Evolutionary conservation across 2,888 invertebrate genomes (phyloP).

Genomic region (Metellina segmentata): DNA sequence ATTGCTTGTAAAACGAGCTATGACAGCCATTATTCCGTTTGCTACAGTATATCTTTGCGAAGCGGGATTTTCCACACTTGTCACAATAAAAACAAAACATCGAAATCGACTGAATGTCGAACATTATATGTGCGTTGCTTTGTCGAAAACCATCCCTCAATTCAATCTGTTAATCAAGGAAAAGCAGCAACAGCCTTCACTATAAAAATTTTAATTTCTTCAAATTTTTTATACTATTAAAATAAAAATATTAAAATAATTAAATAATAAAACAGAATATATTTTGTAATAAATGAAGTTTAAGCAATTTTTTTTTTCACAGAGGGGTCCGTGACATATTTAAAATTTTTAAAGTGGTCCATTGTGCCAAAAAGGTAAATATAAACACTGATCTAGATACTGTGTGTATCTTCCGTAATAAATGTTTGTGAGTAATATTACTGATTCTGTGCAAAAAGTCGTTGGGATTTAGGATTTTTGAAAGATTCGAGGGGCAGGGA

Average conservation of each 20-base stretch:
- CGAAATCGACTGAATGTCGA: constrained; percentile 58
- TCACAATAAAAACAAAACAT: constrained; percentile 56
- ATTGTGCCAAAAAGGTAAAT: constrained; percentile 54
- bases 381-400: no score
- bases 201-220: constrained; percentile 41
- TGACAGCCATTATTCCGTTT: constrained; percentile 58
- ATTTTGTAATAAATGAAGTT: constrained; percentile 59
- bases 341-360: constrained; percentile 50
- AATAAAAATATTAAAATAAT: no score
- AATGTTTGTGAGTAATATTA: no score
- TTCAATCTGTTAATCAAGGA: constrained; percentile 55
- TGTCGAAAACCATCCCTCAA: constrained; percentile 60
- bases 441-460: no score
- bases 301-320: constrained; percentile 62
- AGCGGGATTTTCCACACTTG: constrained; percentile 49
- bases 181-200: constrained; percentile 58
- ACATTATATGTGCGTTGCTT: constrained; percentile 53
- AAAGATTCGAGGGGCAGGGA: no score
- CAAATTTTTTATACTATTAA: not conserved
- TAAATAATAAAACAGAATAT: constrained; percentile 49
- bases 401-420: no score
- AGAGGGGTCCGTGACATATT: constrained; percentile 50
- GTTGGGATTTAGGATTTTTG: no score
- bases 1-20: constrained; percentile 55
- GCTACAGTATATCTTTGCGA: constrained; percentile 51